Evolutionary conservation across 2,113 vertebrate genomes (phyloP), one percentile per base, ranked within the genome.

Genomic region (Orycteropus afer): DNA sequence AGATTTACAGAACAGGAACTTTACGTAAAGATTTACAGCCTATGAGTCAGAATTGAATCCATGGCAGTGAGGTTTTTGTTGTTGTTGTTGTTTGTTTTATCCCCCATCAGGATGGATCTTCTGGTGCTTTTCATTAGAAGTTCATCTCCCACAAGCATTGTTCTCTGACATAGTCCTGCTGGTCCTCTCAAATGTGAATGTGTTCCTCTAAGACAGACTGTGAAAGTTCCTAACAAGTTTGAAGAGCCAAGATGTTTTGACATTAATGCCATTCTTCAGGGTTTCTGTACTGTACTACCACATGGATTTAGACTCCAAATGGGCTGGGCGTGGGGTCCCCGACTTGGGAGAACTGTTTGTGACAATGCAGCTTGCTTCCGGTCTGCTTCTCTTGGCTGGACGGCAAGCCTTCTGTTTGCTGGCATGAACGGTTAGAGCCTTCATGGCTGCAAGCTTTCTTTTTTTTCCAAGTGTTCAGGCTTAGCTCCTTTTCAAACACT

Each of bases 151-250:
- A 0, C 15, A 2, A 1, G 73, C 25, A 22, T 29, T 20, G 49
- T 11, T 12, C 11, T 18, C 25, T 5, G 0, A 4, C 1, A 6
- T 7, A 4, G 7, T 12, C 25, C 87, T 23, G 7, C 47, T 11
- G 3, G 6, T 2, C 74, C 37, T 49, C 32, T 17, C 2, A 34
- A n/a, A 45, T 0, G 1, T 4, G 53, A 53, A 45, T n/a, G 27
- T 7, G 8, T 32, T 37, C 63, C 47, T 10, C 0, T 0, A 0
- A 11, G 4, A 7, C 0, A 3, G 12, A 32, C 2, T 2, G 18
- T 85, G 25, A 69, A 42, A 3, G 2, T 18, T 2, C 32, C n/a
- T 42, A 0, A 0, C 3, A n/a, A 79, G 27, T 5, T 69, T n/a
- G 8, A 42, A 3, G 3, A 23, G 12, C 79, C 14, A 5, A 22